These are phyloP conservation scores for Lepidostoma basale DNA, from an alignment of 1,140 invertebrate genomes.

Conservation along the genomic window DNA sequence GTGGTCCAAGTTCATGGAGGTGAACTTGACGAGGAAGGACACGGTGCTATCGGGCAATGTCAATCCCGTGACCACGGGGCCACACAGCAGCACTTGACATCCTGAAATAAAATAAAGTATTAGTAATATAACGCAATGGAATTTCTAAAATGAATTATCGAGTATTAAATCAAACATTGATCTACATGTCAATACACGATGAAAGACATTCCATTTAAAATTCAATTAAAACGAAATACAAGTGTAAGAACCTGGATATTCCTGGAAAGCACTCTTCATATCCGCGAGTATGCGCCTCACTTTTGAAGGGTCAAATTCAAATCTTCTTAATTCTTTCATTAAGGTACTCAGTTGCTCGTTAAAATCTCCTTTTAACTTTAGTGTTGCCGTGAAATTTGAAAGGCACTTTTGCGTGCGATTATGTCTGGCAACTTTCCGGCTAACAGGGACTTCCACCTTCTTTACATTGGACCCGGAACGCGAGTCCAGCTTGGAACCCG, in stretches of 20 bases:
- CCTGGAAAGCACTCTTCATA: neutral
- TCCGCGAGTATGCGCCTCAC: neutral
- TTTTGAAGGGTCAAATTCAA: neutral
- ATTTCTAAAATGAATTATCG: too few species aligned
- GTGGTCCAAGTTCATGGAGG: too few species aligned
- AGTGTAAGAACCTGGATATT: constrained; percentile 6
- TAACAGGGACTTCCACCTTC: too few species aligned
- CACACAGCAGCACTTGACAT: constrained; percentile 64
- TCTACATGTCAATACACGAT: too few species aligned
- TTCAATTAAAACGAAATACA: too few species aligned
- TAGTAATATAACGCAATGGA: neutral
- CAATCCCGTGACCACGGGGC: constrained; percentile 70
- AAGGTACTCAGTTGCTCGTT: neutral
- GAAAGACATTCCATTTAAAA: too few species aligned
- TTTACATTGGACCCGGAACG: too few species aligned
- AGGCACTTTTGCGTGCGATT: too few species aligned
- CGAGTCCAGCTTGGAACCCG: too few species aligned
- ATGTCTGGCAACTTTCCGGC: too few species aligned
- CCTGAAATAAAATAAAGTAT: constrained; percentile 49
- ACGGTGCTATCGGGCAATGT: constrained; percentile 69
- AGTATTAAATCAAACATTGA: too few species aligned
- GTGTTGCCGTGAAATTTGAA: too few species aligned
- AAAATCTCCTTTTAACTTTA: constrained; percentile 12
- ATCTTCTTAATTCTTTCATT: neutral
- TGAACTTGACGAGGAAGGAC: constrained; percentile 70